Evolutionary conservation across 2,888 invertebrate species (phyloP), one percentile per base, ranked within the genome.

Genomic region (Fragum sueziense): DNA sequence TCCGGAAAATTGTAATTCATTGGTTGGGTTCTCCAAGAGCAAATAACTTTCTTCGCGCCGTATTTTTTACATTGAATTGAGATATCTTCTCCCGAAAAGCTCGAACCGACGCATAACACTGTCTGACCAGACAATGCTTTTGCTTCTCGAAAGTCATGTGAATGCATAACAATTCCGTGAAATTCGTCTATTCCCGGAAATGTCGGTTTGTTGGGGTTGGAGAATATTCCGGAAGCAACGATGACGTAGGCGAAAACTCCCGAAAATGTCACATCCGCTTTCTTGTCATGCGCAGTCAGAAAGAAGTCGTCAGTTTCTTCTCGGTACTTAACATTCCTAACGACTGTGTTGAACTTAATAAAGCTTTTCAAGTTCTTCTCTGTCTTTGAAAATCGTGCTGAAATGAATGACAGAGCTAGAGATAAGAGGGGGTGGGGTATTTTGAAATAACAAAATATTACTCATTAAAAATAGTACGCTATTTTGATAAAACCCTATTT

Each of bases 1-100:
- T 61, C 22, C 29, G 80, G 79, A 62, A 75, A 82, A 29, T 82
- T 77, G 59, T 76, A 82, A 14, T 69, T 69, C 82, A 82, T 80
- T 14, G 82, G 79, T 37, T 74, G 74, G 0, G 73, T 62, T 54
- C 74, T 72, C 51, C 72, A 82, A 0, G 70, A 68, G 51, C 34
- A 74, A n/a, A 74, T 61, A 0, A 61, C 33, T 14, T 59, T 41
- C 20, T 74, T 74, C n/a, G 74, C 52, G 1, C 69, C 69, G 27
- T 61, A 74, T 29, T 74, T 74, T 11, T 33, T n/a, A 37, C 70
- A 74, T 41, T 76, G 76, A n/a, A 80, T 31, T 0, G 76, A 65
- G 34, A 84, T 34, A 57, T 81, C 81, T 65, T 75, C 74, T 6
- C 75, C 81, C 0, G 81, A 82, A 51, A 72, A 79, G n/a, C 71